Evolutionary conservation across 1,140 invertebrate species (phyloP).

Genomic region (Papilio dardanus): DNA sequence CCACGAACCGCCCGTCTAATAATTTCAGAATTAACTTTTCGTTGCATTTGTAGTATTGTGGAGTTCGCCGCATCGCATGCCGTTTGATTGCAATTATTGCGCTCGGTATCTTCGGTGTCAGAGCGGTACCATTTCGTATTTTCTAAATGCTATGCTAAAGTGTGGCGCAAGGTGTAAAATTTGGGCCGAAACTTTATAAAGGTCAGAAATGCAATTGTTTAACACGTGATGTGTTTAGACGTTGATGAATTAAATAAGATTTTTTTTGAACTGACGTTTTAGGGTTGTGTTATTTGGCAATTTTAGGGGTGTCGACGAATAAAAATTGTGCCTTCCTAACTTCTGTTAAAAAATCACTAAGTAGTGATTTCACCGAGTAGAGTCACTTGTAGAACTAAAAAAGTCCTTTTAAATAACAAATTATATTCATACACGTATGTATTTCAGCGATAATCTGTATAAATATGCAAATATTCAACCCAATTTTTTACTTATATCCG

Average conservation of each 20-base stretch:
- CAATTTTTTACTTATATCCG: neutral
- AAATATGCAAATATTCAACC: neutral
- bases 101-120: constrained; percentile 38
- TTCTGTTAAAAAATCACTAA: no score
- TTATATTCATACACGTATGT: neutral
- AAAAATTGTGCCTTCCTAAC: neutral
- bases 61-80: constrained; percentile 38
- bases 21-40: constrained; percentile 39
- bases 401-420: neutral
- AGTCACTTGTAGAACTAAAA: neutral
- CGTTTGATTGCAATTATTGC: constrained; percentile 38
- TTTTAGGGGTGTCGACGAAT: neutral
- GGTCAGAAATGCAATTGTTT: constrained; percentile 12
- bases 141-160: constrained; percentile 27
- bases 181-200: constrained; percentile 31
- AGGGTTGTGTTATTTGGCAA: neutral
- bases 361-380: no score
- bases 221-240: constrained; percentile 12
- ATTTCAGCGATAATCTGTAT: neutral
- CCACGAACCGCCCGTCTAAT: constrained; percentile 31
- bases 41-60: constrained; percentile 21
- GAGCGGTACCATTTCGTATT: constrained; percentile 8
- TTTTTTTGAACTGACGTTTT: constrained; percentile 3
- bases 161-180: constrained; percentile 32
- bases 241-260: constrained; percentile 15